Evolutionary conservation across 2,113 vertebrate genomes (phyloP).

Genomic region (Camelus bactrianus): DNA sequence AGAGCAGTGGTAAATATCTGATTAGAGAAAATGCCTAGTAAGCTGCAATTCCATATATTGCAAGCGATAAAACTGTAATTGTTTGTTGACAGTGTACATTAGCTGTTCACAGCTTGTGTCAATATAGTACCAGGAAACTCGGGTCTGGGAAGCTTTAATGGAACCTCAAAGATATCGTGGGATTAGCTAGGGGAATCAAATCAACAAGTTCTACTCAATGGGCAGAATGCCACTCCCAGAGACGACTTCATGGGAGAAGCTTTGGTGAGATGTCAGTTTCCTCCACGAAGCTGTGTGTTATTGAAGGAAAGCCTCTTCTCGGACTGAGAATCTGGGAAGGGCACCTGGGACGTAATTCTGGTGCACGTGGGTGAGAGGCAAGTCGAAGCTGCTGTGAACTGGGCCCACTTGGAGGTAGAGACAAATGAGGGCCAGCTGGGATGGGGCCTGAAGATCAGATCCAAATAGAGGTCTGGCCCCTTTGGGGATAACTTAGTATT

Average conservation of each 20-base stretch:
- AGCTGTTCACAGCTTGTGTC: slow-evolving; percentile 66
- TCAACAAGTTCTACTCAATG: not conserved
- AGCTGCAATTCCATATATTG: slow-evolving; percentile 65
- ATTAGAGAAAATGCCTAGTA: slow-evolving; percentile 64
- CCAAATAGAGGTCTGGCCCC: not conserved
- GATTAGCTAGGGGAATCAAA: slow-evolving; percentile 47
- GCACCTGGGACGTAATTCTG: not conserved
- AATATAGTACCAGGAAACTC: slow-evolving; percentile 56
- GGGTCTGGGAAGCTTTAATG: slow-evolving; percentile 53
- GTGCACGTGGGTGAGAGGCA: not conserved
- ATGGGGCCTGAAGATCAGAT: not conserved
- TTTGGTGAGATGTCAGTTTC: not conserved
- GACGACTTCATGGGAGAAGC: not conserved
- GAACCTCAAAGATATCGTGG: not conserved
- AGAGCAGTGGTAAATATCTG: not conserved
- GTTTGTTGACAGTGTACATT: slow-evolving; percentile 70
- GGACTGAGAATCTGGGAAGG: not conserved
- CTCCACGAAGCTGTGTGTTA: not conserved
- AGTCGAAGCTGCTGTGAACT: not conserved
- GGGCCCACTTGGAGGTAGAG: not conserved
- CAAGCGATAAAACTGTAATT: slow-evolving; percentile 72
- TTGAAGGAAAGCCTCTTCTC: not conserved
- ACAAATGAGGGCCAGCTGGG: not conserved
- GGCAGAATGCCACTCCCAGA: not conserved
- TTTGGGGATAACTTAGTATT: not conserved